Evolutionary conservation across 1,140 invertebrate species (phyloP).

Genomic region (Drosophila neocordata): DNA sequence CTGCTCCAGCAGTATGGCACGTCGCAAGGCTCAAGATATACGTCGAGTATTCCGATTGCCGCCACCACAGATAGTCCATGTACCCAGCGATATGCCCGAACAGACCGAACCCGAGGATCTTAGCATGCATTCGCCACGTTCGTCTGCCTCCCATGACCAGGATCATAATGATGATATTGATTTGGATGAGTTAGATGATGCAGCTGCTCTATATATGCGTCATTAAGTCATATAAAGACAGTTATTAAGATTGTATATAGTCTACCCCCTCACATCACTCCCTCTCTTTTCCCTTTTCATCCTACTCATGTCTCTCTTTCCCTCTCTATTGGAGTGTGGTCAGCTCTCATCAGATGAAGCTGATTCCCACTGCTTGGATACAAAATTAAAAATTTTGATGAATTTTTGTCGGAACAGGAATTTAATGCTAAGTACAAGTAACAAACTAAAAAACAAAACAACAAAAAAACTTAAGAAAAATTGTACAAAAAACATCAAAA

Average conservation of each 20-base stretch:
- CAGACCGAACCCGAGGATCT: slow-evolving; percentile 95
- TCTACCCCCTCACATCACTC: slow-evolving; percentile 11
- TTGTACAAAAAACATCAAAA: slow-evolving; percentile 13
- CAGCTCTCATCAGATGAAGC: slow-evolving; percentile 65
- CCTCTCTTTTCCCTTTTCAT: neutral
- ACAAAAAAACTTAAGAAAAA: slow-evolving; percentile 28
- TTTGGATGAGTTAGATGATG: slow-evolving; percentile 80
- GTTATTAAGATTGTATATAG: slow-evolving; percentile 44
- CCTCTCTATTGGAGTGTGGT: neutral
- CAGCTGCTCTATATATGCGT: slow-evolving; percentile 73
- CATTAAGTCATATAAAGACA: slow-evolving; percentile 15
- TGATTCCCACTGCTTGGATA: slow-evolving; percentile 22
- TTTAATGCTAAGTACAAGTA: slow-evolving; percentile 74
- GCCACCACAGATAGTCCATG: slow-evolving; percentile 67
- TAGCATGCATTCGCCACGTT: slow-evolving; percentile 85
- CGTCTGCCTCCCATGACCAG: slow-evolving; percentile 48
- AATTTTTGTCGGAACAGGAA: slow-evolving; percentile 62
- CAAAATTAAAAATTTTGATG: slow-evolving; percentile 47
- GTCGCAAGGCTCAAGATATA: slow-evolving; percentile 84
- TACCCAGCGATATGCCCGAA: slow-evolving; percentile 84
- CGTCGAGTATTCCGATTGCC: slow-evolving; percentile 83
- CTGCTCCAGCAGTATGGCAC: slow-evolving; percentile 63
- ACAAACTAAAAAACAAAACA: slow-evolving; percentile 39
- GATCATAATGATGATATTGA: slow-evolving; percentile 69
- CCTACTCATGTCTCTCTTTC: neutral